Evolutionary conservation across 2,113 vertebrate genomes (phyloP).

Genomic region (Solenodon paradoxus): DNA sequence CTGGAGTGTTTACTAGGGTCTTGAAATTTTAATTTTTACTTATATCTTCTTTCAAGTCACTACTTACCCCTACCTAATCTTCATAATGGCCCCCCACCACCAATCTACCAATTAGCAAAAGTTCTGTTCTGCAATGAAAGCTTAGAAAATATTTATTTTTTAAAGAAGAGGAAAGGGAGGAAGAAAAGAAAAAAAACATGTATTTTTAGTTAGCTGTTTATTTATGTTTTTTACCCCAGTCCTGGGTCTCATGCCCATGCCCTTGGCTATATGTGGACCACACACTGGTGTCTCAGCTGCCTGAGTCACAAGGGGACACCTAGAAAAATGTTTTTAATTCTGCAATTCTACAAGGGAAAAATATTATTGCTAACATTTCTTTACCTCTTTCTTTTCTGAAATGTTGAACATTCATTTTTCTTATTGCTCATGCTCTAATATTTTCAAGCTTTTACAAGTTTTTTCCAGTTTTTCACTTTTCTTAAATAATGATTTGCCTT

Average conservation of each 20-base stretch:
- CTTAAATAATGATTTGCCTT: background rate
- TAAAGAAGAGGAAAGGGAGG: no score
- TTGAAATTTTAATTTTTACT: background rate
- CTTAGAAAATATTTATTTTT: no score
- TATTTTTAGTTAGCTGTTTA: no score
- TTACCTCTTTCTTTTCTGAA: background rate
- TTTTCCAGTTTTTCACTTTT: background rate
- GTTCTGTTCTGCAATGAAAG: background rate
- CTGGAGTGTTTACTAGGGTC: background rate
- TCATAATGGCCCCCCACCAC: no score
- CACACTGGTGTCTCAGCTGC: no score
- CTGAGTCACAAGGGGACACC: no score
- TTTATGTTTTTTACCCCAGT: no score
- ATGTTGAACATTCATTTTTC: background rate
- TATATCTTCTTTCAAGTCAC: fast-evolving
- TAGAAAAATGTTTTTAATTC: background rate
- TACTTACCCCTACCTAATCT: background rate
- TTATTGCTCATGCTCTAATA: background rate
- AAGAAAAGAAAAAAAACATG: no score
- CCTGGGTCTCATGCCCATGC: no score
- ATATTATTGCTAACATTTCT: background rate
- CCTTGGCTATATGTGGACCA: no score
- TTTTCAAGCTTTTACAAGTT: background rate
- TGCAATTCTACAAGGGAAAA: background rate
- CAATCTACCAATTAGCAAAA: background rate